Conservation (phyloP, 2,888 invertebrate species). For the Sarcophaga caerulescens region DNA sequence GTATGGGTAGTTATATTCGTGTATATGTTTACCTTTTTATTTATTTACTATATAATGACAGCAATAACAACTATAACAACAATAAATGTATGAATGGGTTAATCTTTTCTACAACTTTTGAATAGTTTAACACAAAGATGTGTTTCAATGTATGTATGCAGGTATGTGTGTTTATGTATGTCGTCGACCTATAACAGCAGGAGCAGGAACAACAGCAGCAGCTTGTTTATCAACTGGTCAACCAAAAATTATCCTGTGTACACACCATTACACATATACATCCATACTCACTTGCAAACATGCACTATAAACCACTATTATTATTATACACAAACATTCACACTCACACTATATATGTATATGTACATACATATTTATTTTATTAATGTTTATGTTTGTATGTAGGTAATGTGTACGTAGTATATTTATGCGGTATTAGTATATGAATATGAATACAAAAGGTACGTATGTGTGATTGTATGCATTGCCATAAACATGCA, state of each 20-base stretch:
- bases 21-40: slow-evolving; percentile 27
- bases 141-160: background rate
- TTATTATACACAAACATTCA: slow-evolving; percentile 31
- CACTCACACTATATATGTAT: background rate
- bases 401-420: slow-evolving; percentile 6
- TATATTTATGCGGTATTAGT: slow-evolving; percentile 29
- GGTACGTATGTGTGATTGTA: slow-evolving; percentile 8
- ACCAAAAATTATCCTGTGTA: slow-evolving; percentile 56
- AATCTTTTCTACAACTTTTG: slow-evolving; percentile 8
- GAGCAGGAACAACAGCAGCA: slow-evolving; percentile 28
- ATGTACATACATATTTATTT: slow-evolving; percentile 26
- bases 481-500: slow-evolving; percentile 40
- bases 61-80: slow-evolving; percentile 14
- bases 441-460: slow-evolving; percentile 27
- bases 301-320: slow-evolving; percentile 7
- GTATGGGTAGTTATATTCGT: background rate
- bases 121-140: background rate
- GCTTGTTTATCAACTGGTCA: slow-evolving; percentile 63
- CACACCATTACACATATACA: background rate
- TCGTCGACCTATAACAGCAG: slow-evolving; percentile 13
- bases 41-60: slow-evolving; percentile 38
- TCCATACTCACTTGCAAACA: background rate
- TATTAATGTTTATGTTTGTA: slow-evolving; percentile 38
- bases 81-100: slow-evolving; percentile 13
- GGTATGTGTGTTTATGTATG: slow-evolving; percentile 1